These are phyloP conservation scores for Epizoanthus scotinus DNA, from an alignment of 92 coral and sea anemone genomes.

Conservation along the genomic window DNA sequence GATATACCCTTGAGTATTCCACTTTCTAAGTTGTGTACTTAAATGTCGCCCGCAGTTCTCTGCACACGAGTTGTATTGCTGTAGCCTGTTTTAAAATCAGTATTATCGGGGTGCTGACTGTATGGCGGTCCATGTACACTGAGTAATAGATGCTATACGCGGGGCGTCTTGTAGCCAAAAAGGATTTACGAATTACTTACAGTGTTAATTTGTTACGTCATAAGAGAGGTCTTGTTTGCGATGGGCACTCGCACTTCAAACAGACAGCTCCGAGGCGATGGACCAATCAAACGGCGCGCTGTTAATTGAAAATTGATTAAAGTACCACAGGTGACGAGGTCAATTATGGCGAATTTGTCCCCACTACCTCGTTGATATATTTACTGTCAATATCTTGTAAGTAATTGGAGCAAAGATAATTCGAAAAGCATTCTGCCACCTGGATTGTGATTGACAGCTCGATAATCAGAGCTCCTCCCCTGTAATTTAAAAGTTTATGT, in stretches of 20 bases:
- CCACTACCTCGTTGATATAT: slow-evolving; percentile 50
- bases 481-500: slow-evolving; percentile 80
- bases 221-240: slow-evolving; percentile 76
- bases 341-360: slow-evolving; percentile 71
- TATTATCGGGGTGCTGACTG: slow-evolving; percentile 13
- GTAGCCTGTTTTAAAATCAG: not conserved
- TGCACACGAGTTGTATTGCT: not conserved
- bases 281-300: slow-evolving; percentile 62
- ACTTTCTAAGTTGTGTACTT: not conserved
- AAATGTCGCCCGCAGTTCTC: not conserved
- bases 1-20: slow-evolving; percentile 4
- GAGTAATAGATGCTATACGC: slow-evolving; percentile 80
- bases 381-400: slow-evolving; percentile 70
- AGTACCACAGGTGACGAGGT: slow-evolving; percentile 74
- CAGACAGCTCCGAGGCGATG: slow-evolving; percentile 69
- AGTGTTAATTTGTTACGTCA: slow-evolving; percentile 98
- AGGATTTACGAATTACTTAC: slow-evolving; percentile 99
- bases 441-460: slow-evolving; percentile 71
- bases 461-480: slow-evolving; percentile 77
- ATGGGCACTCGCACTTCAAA: slow-evolving; percentile 64
- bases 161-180: slow-evolving; percentile 94
- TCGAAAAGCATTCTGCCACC: slow-evolving; percentile 63
- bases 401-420: slow-evolving; percentile 60
- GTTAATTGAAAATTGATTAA: slow-evolving; percentile 90
- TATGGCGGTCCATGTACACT: slow-evolving; percentile 71